These are phyloP conservation scores for Plagiodera versicolora DNA, from an alignment of 2,888 invertebrate genomes.

Conservation along the genomic window DNA sequence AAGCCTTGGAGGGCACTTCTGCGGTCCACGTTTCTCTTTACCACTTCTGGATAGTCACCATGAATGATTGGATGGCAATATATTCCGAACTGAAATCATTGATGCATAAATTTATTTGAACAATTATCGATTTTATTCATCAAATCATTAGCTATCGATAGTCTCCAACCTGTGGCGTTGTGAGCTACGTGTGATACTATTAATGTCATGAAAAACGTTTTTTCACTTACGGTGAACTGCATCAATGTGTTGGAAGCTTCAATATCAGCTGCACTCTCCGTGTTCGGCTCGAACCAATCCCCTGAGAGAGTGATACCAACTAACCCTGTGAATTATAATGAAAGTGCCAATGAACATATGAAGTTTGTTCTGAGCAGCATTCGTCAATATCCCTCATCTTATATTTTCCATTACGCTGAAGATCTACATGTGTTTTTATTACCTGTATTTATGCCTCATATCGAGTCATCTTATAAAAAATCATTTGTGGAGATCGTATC, in stretches of 20 bases:
- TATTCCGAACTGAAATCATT: constrained; percentile 31
- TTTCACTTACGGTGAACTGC: constrained; percentile 24
- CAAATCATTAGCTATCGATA: not conserved
- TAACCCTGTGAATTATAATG: constrained; percentile 28
- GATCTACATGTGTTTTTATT: too few relatives aligned
- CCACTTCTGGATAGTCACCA: constrained; percentile 68
- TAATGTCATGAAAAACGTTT: too few relatives aligned
- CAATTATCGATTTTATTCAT: not conserved
- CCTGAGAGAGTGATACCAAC: constrained; percentile 62
- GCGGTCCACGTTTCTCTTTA: constrained; percentile 61
- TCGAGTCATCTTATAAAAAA: too few relatives aligned
- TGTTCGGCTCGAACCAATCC: constrained; percentile 60
- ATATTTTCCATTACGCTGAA: too few relatives aligned
- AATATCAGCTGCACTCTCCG: constrained; percentile 55
- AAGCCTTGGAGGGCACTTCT: constrained; percentile 64
- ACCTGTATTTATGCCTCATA: too few relatives aligned
- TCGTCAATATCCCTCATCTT: too few relatives aligned
- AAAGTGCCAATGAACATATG: too few relatives aligned
- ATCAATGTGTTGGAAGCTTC: constrained; percentile 58
- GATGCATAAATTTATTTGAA: not conserved
- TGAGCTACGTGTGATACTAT: too few relatives aligned
- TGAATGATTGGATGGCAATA: constrained; percentile 61
- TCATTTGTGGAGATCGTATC: too few relatives aligned
- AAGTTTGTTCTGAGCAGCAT: too few relatives aligned
- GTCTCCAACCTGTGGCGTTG: too few relatives aligned